Base-by-base conservation (phyloP, 1,140 invertebrate species). In the Schlechtendalia chinensis region DNA sequence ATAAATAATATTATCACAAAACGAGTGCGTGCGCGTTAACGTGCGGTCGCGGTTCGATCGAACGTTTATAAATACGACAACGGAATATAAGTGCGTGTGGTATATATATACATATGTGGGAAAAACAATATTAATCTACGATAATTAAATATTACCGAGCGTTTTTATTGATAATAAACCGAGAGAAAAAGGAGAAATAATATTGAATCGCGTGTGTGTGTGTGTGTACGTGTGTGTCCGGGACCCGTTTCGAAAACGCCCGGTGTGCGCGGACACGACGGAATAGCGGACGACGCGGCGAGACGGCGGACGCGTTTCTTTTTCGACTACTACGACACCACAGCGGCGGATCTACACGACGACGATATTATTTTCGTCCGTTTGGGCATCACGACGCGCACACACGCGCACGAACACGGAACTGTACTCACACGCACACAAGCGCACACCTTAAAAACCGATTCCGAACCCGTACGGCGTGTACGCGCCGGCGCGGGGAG, bases 291-390 rank as follows among this genome's bases (percentile, higher is more conserved):
- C 65, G 65, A 39, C 65, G 39, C 39, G 65, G n/a, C 65, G n/a
- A 39, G n/a, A 39, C 47, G 65, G 47, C 74, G 54, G 47, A 77
- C 56, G 54, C 74, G 56, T 58, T 61, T 75, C 54, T 47, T 77
- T 61, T 59, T 77, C 39, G 17, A 47, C 50, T 61, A 77, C 56
- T 24, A 77, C 56, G 19, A 29, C 56, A 45, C 39, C 16, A 32
- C 58, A 45, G 22, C 74, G 16, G 56, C 74, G 47, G 74, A 77
- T 77, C 74, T 77, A 77, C 56, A 27, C 74, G 74, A 50, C 74
- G 74, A 59, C 56, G 39, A 22, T 71, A 71, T 71, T 71, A 71
- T 77, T 77, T 77, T 77, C 74, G 74, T 77, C 72, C 74, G 74
- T 77, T 59, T 45, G 56, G 74, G 56, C 74, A 77, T 61, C 56